These are phyloP conservation scores for Drosophila gaucha DNA, from an alignment of 2,888 invertebrate species.

Conservation along the genomic window DNA sequence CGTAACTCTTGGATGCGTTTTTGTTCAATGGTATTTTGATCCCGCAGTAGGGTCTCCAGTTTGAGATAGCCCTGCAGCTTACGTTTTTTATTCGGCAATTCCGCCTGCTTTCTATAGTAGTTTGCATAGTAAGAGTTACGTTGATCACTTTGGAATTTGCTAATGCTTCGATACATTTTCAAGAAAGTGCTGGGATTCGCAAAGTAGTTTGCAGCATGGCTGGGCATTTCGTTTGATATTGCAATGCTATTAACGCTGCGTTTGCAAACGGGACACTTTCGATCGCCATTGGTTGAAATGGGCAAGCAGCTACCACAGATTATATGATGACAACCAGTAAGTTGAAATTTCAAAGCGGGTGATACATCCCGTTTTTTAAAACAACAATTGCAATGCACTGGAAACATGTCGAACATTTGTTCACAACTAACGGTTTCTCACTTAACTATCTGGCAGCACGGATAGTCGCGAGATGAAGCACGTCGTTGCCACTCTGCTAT, in stretches of 20 bases:
- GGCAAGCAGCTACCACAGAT: slow-evolving; percentile 40
- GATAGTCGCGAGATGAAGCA: not conserved
- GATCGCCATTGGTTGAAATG: not conserved
- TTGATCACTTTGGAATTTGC: slow-evolving; percentile 53
- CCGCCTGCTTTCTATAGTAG: slow-evolving; percentile 9
- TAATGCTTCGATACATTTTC: slow-evolving; percentile 31
- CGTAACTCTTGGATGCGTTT: slow-evolving; percentile 36
- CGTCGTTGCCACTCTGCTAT: slow-evolving; percentile 17
- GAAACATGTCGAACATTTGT: slow-evolving; percentile 45
- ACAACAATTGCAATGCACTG: slow-evolving; percentile 57
- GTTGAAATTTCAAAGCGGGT: slow-evolving; percentile 11
- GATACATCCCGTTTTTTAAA: not conserved
- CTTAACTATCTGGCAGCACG: slow-evolving; percentile 27
- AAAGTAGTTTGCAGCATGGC: slow-evolving; percentile 49
- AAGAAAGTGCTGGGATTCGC: slow-evolving; percentile 44
- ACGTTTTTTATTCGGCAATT: not conserved
- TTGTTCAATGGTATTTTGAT: slow-evolving; percentile 35
- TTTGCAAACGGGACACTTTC: slow-evolving; percentile 48
- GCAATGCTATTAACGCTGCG: not conserved
- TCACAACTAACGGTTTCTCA: slow-evolving; percentile 28
- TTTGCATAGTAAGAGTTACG: slow-evolving; percentile 24
- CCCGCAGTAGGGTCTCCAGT: slow-evolving; percentile 38
- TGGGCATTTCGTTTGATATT: slow-evolving; percentile 42
- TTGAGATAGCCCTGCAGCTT: slow-evolving; percentile 48
- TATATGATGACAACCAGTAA: slow-evolving; percentile 52